Conservation (phyloP, 2,888 invertebrate genomes). For the Chesias legatella region DNA sequence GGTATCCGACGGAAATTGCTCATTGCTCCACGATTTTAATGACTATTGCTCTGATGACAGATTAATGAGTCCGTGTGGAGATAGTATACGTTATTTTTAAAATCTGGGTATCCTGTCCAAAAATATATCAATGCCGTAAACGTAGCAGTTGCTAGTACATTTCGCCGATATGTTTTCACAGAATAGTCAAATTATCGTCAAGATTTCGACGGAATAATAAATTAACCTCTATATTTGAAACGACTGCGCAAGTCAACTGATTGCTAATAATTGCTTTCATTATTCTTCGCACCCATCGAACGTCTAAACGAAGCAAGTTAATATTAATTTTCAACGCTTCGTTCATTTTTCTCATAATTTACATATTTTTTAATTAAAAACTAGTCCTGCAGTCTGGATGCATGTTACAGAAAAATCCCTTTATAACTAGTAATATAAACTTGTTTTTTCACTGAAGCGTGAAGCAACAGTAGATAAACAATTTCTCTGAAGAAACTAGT, state of each 20-base stretch:
- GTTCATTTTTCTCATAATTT: conserved; percentile 30
- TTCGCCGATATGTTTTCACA: too few relatives aligned
- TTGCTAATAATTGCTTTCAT: conserved; percentile 33
- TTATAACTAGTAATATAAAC: too few relatives aligned
- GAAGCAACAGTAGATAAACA: conserved; percentile 1
- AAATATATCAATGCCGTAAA: background rate
- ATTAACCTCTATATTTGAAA: background rate
- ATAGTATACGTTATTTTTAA: conserved; percentile 15
- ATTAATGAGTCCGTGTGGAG: conserved; percentile 59
- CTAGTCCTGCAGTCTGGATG: too few relatives aligned
- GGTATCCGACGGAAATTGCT: conserved; percentile 61
- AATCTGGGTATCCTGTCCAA: background rate
- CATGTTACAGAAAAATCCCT: too few relatives aligned
- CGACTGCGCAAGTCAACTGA: conserved; percentile 2
- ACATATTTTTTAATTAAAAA: conserved; percentile 8
- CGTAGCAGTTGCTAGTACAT: too few relatives aligned
- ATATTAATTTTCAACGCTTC: conserved; percentile 36
- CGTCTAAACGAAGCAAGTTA: conserved; percentile 35
- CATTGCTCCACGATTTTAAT: conserved; percentile 70
- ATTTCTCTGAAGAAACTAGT: conserved; percentile 5
- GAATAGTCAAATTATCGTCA: background rate
- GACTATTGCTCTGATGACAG: conserved; percentile 65
- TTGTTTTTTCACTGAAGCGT: conserved; percentile 7
- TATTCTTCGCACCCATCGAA: conserved; percentile 29
- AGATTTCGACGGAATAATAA: background rate